Base-by-base conservation (phyloP, 1,140 invertebrate genomes). In the Drosophila prosaltans region DNA sequence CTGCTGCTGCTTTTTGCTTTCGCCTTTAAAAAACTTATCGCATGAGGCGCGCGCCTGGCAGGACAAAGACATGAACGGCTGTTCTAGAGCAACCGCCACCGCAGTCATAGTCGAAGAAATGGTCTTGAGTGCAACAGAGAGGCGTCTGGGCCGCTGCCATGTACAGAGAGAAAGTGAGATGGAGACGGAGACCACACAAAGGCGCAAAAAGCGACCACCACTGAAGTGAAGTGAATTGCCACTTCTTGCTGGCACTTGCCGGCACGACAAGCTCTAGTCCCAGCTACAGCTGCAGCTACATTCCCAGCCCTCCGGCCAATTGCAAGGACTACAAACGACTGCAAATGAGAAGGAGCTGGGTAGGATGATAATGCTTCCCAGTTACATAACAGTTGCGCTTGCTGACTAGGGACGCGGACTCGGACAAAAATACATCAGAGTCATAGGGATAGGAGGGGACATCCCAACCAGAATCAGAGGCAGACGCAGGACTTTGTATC, bases 321-420 rank as follows among this genome's bases (percentile, higher is more conserved):
- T 45, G 45, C 40, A 51, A 79, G 62, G 70, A 74, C 63, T 80
- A 80, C 70, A 80, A 80, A 77, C 66, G 70, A 69, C 74, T 73
- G 78, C 78, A 80, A 78, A 78, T 80, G 78, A 77, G 74, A 40
- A 78, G 45, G 3, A 5, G 77, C 65, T 73, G 75, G 74, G 70
- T 80, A 63, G 63, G 58, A 48, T 70, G 69, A 73, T 77, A 73
- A 73, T 73, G 70, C 59, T 67, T 45, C 66, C 40, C 51, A 71
- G 65, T 80, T 73, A 74, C 78, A 69, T 79, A 79, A 79, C 69
- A 62, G 77, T 77, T 74, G 77, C 77, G 21, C 45, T 48, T 10
- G 26, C 21, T 45, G 6, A 36, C 32, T 36, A 5, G 3, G 32
- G 32, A 36, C 32, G 62, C 30, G 11, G 10, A 43, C 8, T 28